These are phyloP conservation scores for Volucella bombylans DNA, from an alignment of 2,888 invertebrate species.

Conservation along the genomic window DNA sequence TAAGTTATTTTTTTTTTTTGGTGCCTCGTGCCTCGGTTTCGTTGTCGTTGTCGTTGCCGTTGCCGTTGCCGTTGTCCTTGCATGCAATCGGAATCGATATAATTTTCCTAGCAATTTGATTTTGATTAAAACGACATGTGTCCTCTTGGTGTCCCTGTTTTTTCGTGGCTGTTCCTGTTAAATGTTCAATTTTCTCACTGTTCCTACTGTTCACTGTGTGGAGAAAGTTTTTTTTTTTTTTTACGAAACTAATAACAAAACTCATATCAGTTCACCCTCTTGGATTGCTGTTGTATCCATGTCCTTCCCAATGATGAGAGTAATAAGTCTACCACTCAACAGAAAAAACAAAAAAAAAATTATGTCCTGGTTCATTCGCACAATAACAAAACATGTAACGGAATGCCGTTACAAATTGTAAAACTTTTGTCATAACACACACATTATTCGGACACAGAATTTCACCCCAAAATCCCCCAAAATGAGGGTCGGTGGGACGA, in stretches of 20 bases:
- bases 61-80: slow-evolving; percentile 37
- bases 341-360: not conserved
- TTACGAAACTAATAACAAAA: slow-evolving; percentile 67
- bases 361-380: slow-evolving; percentile 15
- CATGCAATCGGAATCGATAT: slow-evolving; percentile 62
- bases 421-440: slow-evolving; percentile 67
- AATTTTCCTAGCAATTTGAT: slow-evolving; percentile 58
- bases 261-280: slow-evolving; percentile 44
- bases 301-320: slow-evolving; percentile 32
- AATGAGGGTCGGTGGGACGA: not conserved
- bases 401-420: slow-evolving; percentile 68
- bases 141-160: slow-evolving; percentile 8
- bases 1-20: slow-evolving; percentile 13
- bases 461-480: not conserved
- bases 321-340: slow-evolving; percentile 37
- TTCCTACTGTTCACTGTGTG: slow-evolving; percentile 1
- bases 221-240: slow-evolving; percentile 30
- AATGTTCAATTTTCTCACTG: not conserved
- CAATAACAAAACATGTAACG: slow-evolving; percentile 53
- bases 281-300: not conserved
- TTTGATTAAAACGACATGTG: slow-evolving; percentile 66
- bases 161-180: no score
- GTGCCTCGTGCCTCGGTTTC: slow-evolving; percentile 12
- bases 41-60: not conserved
- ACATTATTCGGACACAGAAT: slow-evolving; percentile 34